These are phyloP conservation scores for Scolanthus callimorphus DNA, from an alignment of 92 coral and sea anemone species.

Conservation along the genomic window DNA sequence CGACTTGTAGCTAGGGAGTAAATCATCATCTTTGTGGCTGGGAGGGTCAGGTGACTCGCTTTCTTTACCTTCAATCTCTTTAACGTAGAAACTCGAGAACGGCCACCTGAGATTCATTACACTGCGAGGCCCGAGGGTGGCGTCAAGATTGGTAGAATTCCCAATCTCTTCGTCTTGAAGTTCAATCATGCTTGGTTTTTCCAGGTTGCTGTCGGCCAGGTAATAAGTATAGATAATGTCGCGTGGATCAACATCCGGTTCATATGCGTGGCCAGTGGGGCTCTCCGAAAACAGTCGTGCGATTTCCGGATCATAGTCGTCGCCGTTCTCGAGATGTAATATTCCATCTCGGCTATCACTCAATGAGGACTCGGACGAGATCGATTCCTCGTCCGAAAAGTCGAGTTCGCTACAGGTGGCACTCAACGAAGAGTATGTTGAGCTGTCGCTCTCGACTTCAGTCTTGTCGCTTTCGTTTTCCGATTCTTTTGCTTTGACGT, in stretches of 20 bases:
- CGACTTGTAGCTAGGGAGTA: conserved; percentile 55
- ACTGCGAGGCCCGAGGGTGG: conserved; percentile 27
- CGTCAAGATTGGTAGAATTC: conserved; percentile 4
- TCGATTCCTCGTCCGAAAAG: conserved; percentile 23
- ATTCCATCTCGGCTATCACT: conserved; percentile 5
- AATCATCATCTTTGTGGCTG: background rate
- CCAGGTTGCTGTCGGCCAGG: conserved; percentile 5
- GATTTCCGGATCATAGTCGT: conserved; percentile 20
- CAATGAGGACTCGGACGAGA: conserved; percentile 19
- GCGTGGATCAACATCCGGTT: conserved; percentile 6
- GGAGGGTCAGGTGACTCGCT: conserved; percentile 7
- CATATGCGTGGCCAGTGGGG: background rate
- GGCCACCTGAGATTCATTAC: conserved; percentile 78
- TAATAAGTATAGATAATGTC: conserved; percentile 30
- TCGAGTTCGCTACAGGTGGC: conserved; percentile 9
- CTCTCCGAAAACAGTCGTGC: conserved; percentile 4
- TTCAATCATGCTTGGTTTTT: conserved; percentile 18
- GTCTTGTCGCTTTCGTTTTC: background rate
- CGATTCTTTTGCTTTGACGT: background rate
- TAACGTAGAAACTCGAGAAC: conserved; percentile 63
- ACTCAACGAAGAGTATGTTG: conserved; percentile 3
- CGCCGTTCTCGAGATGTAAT: conserved; percentile 14
- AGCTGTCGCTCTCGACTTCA: conserved; percentile 1
- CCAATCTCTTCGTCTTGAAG: conserved; percentile 14
- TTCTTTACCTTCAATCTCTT: conserved; percentile 43